Percentiles rank a stretch among this genome's conserved stretches.
Evolutionary conservation across 2,888 invertebrate genomes (phyloP).

Genomic region (Plemyria rubiginata): DNA sequence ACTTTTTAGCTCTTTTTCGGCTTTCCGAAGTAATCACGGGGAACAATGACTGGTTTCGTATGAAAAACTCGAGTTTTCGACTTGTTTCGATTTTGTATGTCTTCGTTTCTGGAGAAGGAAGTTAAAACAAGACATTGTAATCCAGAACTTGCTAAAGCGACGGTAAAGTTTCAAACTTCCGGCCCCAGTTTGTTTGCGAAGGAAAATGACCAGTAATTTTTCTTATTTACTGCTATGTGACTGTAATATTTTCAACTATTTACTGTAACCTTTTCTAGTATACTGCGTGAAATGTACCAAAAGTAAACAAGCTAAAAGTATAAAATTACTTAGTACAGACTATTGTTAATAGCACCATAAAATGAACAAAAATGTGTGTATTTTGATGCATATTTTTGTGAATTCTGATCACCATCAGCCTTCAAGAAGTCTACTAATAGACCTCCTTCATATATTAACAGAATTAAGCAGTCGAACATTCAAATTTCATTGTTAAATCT

Average conservation of each 20-base stretch:
- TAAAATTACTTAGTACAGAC: no score
- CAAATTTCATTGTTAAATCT: no score
- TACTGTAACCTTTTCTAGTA: no score
- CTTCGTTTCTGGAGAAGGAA: constrained; percentile 2
- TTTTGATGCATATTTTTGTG: no score
- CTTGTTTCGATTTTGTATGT: constrained; percentile 9
- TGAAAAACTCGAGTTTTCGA: neutral
- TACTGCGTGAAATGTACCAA: no score
- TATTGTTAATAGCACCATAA: no score
- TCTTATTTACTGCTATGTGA: neutral
- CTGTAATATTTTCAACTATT: no score
- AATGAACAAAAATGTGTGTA: no score
- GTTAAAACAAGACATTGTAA: neutral
- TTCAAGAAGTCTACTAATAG: no score
- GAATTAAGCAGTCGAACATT: no score
- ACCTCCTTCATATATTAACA: no score
- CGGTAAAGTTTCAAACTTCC: constrained; percentile 13
- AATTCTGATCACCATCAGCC: no score
- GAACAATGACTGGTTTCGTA: constrained; percentile 17
- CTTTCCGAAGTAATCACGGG: constrained; percentile 25
- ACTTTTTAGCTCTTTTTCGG: neutral
- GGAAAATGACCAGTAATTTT: neutral
- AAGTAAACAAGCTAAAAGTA: neutral
- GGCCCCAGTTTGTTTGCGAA: neutral
- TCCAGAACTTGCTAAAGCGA: neutral